phyloP scores from a whole-genome alignment of 1,140 invertebrate species.

The Tribolium madens region DNA sequence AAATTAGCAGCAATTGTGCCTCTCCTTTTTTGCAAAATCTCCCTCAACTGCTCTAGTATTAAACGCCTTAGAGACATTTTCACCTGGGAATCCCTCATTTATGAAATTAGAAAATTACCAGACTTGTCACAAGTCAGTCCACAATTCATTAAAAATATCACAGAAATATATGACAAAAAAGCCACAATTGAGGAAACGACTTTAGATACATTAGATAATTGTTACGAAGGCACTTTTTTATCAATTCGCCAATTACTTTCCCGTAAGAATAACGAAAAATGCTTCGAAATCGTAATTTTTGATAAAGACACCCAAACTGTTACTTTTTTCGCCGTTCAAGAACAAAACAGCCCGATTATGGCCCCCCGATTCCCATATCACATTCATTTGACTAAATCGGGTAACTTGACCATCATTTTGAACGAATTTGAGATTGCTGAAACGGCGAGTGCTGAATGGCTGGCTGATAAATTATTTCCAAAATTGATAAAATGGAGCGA shows the following conservation, averaged over 20 bases:
- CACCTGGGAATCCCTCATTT: constrained; percentile 55
- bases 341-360: constrained; percentile 48
- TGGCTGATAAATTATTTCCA: constrained; percentile 70
- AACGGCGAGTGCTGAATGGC: constrained; percentile 68
- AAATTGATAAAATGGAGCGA: constrained; percentile 78
- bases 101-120: constrained; percentile 59
- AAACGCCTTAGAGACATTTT: constrained; percentile 54
- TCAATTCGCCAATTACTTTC: constrained; percentile 60
- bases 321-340: constrained; percentile 56
- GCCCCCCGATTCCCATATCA: constrained; percentile 61
- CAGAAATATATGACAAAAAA: constrained; percentile 60
- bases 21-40: constrained; percentile 56
- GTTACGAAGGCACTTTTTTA: constrained; percentile 55
- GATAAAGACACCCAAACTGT: constrained; percentile 58
- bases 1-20: constrained; percentile 57
- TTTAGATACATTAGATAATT: constrained; percentile 47
- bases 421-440: constrained; percentile 56
- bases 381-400: constrained; percentile 53
- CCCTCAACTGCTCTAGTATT: constrained; percentile 46
- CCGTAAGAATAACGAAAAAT: constrained; percentile 51
- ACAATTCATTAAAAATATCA: constrained; percentile 56
- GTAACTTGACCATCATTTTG: constrained; percentile 57
- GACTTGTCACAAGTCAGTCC: constrained; percentile 52
- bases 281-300: constrained; percentile 61
- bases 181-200: constrained; percentile 45